Conservation (phyloP, 2,797 vertebrate species). For the Ambastaia sidthimunki region DNA sequence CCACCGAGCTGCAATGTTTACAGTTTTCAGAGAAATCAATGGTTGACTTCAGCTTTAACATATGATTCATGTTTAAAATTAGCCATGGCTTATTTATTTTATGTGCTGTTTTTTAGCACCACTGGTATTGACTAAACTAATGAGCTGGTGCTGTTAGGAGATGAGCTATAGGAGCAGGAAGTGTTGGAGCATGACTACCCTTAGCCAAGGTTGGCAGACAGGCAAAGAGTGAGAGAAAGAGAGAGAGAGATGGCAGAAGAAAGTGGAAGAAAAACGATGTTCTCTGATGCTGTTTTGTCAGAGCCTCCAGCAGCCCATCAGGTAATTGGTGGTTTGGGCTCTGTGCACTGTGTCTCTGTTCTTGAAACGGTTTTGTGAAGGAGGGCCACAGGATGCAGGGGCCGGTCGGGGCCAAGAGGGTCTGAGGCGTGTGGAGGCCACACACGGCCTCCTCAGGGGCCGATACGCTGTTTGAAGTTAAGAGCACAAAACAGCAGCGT, state of each 20-base stretch:
- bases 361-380: constrained; percentile 23
- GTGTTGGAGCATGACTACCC: not conserved
- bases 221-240: constrained; percentile 15
- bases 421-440: constrained; percentile 42
- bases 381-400: constrained; percentile 10
- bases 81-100: not conserved
- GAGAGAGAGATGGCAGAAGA: not conserved
- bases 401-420: constrained; percentile 29
- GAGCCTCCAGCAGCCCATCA: constrained; percentile 39
- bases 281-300: constrained; percentile 39
- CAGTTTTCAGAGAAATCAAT: not conserved
- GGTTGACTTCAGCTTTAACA: not conserved
- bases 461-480: constrained; percentile 45
- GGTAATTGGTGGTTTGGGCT: constrained; percentile 54
- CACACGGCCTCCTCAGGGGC: constrained; percentile 44
- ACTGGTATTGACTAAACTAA: constrained; percentile 18
- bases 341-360: constrained; percentile 31
- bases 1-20: not conserved
- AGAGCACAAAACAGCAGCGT: constrained; percentile 47
- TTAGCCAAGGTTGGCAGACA: constrained; percentile 26
- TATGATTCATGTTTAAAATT: not conserved
- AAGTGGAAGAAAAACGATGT: constrained; percentile 30
- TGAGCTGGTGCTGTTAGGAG: constrained; percentile 9
- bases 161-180: constrained; percentile 21
- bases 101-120: not conserved